Percentiles rank a stretch among this genome's conserved stretches.
These are phyloP conservation scores for Cordilura impudica DNA, from an alignment of 2,888 invertebrate species.

Conservation along the genomic window DNA sequence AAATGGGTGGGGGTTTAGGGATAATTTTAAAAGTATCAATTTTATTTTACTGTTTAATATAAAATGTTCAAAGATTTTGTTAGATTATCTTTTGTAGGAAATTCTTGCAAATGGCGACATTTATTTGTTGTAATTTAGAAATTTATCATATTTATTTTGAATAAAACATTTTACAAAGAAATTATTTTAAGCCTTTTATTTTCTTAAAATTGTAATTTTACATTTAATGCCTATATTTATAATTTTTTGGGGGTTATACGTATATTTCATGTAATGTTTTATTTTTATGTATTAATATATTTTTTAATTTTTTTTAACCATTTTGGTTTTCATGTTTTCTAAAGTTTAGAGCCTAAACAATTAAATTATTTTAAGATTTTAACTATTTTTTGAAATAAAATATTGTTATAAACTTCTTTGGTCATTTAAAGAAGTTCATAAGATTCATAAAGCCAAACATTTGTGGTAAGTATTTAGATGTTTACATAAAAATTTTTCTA, in stretches of 20 bases:
- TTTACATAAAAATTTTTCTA: constrained; percentile 49
- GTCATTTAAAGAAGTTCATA: constrained; percentile 50
- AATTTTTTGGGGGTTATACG: constrained; percentile 56
- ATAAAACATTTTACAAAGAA: constrained; percentile 75
- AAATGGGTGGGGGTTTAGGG: constrained; percentile 34
- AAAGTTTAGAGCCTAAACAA: constrained; percentile 60
- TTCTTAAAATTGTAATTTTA: constrained; percentile 59
- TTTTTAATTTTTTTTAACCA: constrained; percentile 49
- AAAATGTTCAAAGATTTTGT: constrained; percentile 44
- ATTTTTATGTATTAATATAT: constrained; percentile 29
- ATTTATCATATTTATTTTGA: constrained; percentile 67
- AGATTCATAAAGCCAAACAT: constrained; percentile 56
- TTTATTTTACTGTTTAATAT: constrained; percentile 32
- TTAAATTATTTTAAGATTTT: constrained; percentile 62
- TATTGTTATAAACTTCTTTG: constrained; percentile 53
- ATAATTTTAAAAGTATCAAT: constrained; percentile 28
- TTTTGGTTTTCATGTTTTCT: constrained; percentile 52
- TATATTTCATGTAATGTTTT: constrained; percentile 51
- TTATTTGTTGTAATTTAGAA: constrained; percentile 71
- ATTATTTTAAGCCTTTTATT: constrained; percentile 69
- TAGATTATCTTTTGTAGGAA: constrained; percentile 37
- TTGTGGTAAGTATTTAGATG: constrained; percentile 29
- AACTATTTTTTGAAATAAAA: constrained; percentile 53
- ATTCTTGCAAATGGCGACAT: constrained; percentile 76
- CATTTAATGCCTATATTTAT: constrained; percentile 64